A percentile compares a stretch with the other conserved stretches of the same genome.
These are phyloP conservation scores for Nothura maculosa DNA, from an alignment of 2,797 vertebrate genomes.

Conservation along the genomic window DNA sequence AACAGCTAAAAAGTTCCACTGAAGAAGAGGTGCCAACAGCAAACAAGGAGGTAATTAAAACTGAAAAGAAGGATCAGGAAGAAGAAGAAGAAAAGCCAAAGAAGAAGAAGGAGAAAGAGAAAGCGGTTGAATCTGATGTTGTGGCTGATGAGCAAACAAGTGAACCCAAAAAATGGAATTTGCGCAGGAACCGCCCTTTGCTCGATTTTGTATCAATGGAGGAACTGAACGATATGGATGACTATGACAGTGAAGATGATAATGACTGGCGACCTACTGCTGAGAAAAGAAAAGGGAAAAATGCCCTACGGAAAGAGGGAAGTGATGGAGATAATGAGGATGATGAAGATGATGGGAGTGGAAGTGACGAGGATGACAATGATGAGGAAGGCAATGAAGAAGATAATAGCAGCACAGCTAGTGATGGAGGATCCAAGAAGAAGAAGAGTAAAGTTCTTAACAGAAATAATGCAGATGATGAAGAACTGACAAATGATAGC, in stretches of 20 bases:
- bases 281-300: slow-evolving; percentile 89
- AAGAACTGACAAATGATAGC: slow-evolving; percentile 98
- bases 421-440: slow-evolving; percentile 90
- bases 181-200: slow-evolving; percentile 93
- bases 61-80: slow-evolving; percentile 86
- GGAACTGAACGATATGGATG: slow-evolving; percentile 97
- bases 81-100: slow-evolving; percentile 81
- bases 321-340: slow-evolving; percentile 88
- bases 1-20: slow-evolving; percentile 80
- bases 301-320: slow-evolving; percentile 84
- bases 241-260: slow-evolving; percentile 98
- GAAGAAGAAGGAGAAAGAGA: slow-evolving; percentile 86
- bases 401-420: slow-evolving; percentile 90
- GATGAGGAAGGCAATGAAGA: slow-evolving; percentile 82
- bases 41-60: slow-evolving; percentile 88
- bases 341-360: slow-evolving; percentile 86
- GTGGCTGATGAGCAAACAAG: slow-evolving; percentile 84
- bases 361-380: slow-evolving; percentile 86
- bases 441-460: slow-evolving; percentile 90
- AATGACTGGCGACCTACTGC: slow-evolving; percentile 96
- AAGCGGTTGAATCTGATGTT: slow-evolving; percentile 74
- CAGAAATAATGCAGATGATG: slow-evolving; percentile 90
- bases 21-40: slow-evolving; percentile 80
- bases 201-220: slow-evolving; percentile 97
- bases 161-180: slow-evolving; percentile 98